These are phyloP conservation scores for Hyles lineata DNA, from an alignment of 2,888 invertebrate genomes.

Conservation along the genomic window DNA sequence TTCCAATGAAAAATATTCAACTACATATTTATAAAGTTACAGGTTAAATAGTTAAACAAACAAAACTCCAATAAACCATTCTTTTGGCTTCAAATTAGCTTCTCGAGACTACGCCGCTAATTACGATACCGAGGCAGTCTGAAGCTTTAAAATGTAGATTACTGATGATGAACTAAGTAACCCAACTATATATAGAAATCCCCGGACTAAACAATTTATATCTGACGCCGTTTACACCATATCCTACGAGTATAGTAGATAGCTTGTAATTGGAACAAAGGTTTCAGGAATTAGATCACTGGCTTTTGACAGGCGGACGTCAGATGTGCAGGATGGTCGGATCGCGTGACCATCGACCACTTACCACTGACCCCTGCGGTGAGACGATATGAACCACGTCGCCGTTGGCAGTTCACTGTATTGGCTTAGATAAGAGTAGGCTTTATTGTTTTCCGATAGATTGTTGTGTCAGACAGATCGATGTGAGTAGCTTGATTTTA, in stretches of 20 bases:
- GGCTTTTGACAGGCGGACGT: not conserved
- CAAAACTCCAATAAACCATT: too few relatives aligned
- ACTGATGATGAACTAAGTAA: too few relatives aligned
- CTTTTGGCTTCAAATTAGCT: too few relatives aligned
- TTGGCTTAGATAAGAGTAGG: not conserved
- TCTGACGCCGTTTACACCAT: not conserved
- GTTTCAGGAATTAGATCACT: not conserved
- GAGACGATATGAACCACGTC: not conserved
- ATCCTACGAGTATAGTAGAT: not conserved
- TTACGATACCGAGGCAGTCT: too few relatives aligned
- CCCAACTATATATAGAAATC: too few relatives aligned
- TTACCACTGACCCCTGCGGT: not conserved
- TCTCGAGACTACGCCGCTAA: too few relatives aligned
- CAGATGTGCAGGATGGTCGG: not conserved
- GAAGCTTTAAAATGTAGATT: too few relatives aligned
- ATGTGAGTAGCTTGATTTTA: not conserved
- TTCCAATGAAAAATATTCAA: too few relatives aligned
- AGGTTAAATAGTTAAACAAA: too few relatives aligned
- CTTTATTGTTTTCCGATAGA: not conserved
- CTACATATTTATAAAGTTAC: too few relatives aligned
- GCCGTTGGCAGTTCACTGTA: not conserved
- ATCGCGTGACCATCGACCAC: not conserved
- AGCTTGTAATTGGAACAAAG: not conserved
- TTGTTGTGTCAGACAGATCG: not conserved
- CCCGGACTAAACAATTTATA: too few relatives aligned